phyloP scores from a whole-genome alignment of 2,113 vertebrate genomes.

The Turnix velox region DNA sequence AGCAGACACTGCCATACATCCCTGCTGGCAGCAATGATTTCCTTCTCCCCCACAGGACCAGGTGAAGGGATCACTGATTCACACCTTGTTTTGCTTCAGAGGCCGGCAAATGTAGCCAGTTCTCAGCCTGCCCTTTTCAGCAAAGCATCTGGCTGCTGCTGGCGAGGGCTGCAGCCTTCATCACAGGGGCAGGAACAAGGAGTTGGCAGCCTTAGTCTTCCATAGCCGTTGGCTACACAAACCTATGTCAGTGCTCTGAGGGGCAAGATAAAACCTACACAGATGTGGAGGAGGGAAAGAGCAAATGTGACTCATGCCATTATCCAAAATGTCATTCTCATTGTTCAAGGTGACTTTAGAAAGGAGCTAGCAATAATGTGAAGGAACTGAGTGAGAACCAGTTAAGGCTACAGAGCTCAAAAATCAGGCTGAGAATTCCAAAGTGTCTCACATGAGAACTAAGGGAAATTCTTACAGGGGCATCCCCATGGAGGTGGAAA shows the following conservation, averaged over 20 bases:
- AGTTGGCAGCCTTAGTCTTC: conserved; percentile 21
- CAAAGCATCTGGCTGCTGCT: conserved; percentile 4
- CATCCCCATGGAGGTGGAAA: neutral
- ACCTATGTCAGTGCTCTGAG: conserved; percentile 25
- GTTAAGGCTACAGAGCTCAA: neutral
- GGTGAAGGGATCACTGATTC: neutral
- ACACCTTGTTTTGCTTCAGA: neutral
- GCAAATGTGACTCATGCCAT: conserved; percentile 25
- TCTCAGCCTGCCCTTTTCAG: neutral
- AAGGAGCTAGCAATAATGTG: neutral
- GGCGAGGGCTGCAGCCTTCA: neutral
- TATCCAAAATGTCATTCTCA: conserved; percentile 11
- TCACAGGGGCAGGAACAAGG: neutral
- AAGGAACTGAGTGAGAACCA: neutral
- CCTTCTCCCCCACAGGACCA: neutral
- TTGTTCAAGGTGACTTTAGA: conserved; percentile 30
- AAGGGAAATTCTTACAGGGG: neutral
- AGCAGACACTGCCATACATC: neutral
- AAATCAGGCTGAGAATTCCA: neutral
- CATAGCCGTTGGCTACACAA: neutral
- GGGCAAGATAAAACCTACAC: conserved; percentile 42
- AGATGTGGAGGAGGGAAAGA: conserved; percentile 44
- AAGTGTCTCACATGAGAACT: neutral
- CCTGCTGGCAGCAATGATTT: neutral
- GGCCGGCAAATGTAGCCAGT: fast-evolving